Evolutionary conservation across 2,113 vertebrate genomes (phyloP), one percentile per base, ranked within the genome.

Genomic region (Rattus rattus): DNA sequence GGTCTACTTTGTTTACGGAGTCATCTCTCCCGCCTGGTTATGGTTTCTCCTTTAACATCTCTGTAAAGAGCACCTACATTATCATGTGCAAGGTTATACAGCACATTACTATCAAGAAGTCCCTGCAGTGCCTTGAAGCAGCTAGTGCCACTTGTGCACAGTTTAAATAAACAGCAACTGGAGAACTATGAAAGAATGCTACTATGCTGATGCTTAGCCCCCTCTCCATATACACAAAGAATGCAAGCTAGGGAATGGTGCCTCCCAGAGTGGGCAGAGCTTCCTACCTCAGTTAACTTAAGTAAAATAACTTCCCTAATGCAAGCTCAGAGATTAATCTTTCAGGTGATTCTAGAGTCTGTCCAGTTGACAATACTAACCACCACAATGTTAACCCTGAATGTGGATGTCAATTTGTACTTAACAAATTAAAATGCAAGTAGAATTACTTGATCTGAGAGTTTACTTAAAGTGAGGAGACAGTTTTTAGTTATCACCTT

Each of bases 151-250:
- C 59, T 84, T 3, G 30, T 16, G 13, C 3, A 19, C 24, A 63
- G 59, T 28, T 9, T 28, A 63, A 84, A 36, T 39, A n/a, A 16
- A n/a, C 36, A 36, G 36, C 5, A 2, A 36, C 67, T 6, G 39
- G 36, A 83, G 56, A 26, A 22, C 80, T 59, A 16, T 26, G 36
- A 3, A 83, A 26, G 22, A 61, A 8, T 61, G 80, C 0, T 28
- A 1, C 1, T 4, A 16, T 28, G n/a, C n/a, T 43, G 13, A 12
- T 5, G 20, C 12, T 30, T 43, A 30, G 59, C 5, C 24, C n/a
- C 16, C 22, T 83, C 13, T 61, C 7, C 24, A 63, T 16, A 84
- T 9, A 10, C 56, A 84, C 24, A 61, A 61, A 61, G 17, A 61
- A 61, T 61, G 19, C 52, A 7, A 84, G 24, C 36, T 84, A 28